phyloP scores from a whole-genome alignment of 2,888 invertebrate genomes.

The Drosophila prostipennis region DNA sequence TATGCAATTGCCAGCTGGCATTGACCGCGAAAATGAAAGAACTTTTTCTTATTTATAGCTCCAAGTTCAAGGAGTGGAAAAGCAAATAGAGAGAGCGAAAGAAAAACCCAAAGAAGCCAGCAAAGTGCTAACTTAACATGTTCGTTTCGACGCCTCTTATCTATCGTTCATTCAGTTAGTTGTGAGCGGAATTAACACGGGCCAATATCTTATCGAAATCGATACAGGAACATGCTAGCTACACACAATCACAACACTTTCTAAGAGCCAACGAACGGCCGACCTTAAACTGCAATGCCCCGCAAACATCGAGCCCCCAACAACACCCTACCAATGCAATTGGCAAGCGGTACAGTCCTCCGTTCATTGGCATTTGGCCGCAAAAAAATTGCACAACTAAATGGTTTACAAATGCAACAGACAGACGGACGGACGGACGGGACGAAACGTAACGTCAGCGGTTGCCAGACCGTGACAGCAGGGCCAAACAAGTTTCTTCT shows the following conservation, averaged over 20 bases:
- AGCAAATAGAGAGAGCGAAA: conserved; percentile 8
- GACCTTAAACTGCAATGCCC: conserved; percentile 47
- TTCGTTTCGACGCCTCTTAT: conserved; percentile 32
- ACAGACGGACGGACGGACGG: conserved; percentile 6
- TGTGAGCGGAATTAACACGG: conserved; percentile 21
- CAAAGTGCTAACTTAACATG: conserved; percentile 3
- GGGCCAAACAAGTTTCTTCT: conserved; percentile 45
- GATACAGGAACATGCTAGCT: conserved; percentile 21
- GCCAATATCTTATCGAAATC: conserved; percentile 43
- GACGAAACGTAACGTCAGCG: not conserved
- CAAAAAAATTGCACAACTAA: conserved; percentile 51
- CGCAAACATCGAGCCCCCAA: conserved; percentile 3
- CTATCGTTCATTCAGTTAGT: conserved; percentile 11
- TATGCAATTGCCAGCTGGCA: conserved; percentile 56
- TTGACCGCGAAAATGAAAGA: conserved; percentile 59
- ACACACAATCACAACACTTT: conserved; percentile 10
- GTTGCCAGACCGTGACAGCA: conserved; percentile 38
- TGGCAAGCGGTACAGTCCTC: conserved; percentile 46
- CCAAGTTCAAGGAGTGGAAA: conserved; percentile 54
- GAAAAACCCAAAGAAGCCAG: conserved; percentile 34
- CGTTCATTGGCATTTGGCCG: conserved; percentile 56
- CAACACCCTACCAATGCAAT: conserved; percentile 12
- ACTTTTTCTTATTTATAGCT: conserved; percentile 36
- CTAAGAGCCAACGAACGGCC: conserved; percentile 48
- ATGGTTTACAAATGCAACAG: conserved; percentile 8